Evolutionary conservation across 2,888 invertebrate genomes (phyloP).

Genomic region (Rapana venosa): DNA sequence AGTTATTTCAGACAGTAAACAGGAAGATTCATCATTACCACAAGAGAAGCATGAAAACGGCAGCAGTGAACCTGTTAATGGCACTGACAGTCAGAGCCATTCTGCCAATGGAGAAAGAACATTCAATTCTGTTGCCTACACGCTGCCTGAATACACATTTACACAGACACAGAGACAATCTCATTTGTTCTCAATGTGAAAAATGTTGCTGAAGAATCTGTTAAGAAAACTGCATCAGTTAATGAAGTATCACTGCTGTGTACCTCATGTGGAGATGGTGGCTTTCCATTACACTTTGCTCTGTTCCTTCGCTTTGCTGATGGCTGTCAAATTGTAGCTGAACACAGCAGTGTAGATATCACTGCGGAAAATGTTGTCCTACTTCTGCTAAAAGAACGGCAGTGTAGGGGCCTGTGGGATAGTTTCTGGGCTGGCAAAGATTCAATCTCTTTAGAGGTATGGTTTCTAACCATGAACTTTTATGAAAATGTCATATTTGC

Average conservation of each 20-base stretch:
- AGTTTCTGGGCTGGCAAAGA: slow-evolving; percentile 65
- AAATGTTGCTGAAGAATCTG: slow-evolving; percentile 64
- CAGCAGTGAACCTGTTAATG: not conserved
- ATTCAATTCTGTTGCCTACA: not conserved
- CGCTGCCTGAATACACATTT: slow-evolving; percentile 66
- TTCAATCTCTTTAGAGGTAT: slow-evolving; percentile 65
- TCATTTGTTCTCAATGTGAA: slow-evolving; percentile 72
- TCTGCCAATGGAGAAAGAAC: not conserved
- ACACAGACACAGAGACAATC: slow-evolving; percentile 72
- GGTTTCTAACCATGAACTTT: not conserved
- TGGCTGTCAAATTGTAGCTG: slow-evolving; percentile 58
- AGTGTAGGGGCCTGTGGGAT: slow-evolving; percentile 67
- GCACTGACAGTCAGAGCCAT: not conserved
- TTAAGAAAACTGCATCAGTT: slow-evolving; percentile 59
- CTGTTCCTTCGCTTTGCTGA: slow-evolving; percentile 84
- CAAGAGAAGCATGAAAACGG: not conserved
- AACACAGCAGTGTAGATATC: slow-evolving; percentile 66
- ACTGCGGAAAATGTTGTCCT: slow-evolving; percentile 66
- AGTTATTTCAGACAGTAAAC: slow-evolving; percentile 1
- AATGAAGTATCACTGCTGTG: slow-evolving; percentile 82
- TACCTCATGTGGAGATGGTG: slow-evolving; percentile 88
- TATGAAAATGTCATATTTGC: not conserved
- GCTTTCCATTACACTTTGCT: slow-evolving; percentile 89
- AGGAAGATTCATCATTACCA: not conserved
- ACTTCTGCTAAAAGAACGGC: slow-evolving; percentile 67